Percentiles rank a stretch among this genome's conserved stretches.
Conservation (phyloP, 2,113 vertebrate genomes). For the Campylorhamphus procurvoides region DNA sequence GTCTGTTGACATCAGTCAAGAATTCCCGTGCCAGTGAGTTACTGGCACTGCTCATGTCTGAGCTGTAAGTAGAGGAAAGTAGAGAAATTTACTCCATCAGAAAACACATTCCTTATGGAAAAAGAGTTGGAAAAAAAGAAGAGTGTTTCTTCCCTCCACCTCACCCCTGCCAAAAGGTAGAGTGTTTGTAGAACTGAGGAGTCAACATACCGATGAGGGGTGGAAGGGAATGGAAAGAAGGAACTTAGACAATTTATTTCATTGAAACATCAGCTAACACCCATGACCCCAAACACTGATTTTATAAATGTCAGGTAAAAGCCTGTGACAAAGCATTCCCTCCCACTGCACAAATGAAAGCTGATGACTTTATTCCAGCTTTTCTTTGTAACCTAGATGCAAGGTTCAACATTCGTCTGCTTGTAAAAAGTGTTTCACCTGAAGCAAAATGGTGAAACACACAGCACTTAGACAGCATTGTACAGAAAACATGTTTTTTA, state of each 20-base stretch:
- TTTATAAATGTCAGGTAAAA: neutral
- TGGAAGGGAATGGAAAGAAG: neutral
- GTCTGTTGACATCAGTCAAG: slow-evolving; percentile 93
- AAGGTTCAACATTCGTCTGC: neutral
- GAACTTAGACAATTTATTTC: neutral
- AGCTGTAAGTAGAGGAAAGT: slow-evolving; percentile 74
- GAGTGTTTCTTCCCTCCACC: neutral
- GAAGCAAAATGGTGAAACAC: neutral
- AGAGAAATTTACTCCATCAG: neutral
- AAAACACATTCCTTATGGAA: neutral
- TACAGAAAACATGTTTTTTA: neutral
- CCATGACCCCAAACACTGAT: neutral
- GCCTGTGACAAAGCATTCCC: neutral
- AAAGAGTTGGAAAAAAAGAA: neutral
- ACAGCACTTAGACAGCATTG: neutral
- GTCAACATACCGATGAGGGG: neutral
- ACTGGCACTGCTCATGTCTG: slow-evolving; percentile 95
- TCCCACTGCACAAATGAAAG: neutral
- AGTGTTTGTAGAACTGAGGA: neutral
- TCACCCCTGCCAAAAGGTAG: neutral
- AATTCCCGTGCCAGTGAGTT: slow-evolving; percentile 96
- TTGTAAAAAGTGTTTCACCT: neutral
- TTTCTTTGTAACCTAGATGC: neutral
- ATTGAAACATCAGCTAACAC: neutral
- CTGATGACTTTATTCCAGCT: neutral